Evolutionary conservation across 2,888 invertebrate genomes (phyloP), one percentile per base, ranked within the genome.

Genomic region (Eupithecia tripunctaria): DNA sequence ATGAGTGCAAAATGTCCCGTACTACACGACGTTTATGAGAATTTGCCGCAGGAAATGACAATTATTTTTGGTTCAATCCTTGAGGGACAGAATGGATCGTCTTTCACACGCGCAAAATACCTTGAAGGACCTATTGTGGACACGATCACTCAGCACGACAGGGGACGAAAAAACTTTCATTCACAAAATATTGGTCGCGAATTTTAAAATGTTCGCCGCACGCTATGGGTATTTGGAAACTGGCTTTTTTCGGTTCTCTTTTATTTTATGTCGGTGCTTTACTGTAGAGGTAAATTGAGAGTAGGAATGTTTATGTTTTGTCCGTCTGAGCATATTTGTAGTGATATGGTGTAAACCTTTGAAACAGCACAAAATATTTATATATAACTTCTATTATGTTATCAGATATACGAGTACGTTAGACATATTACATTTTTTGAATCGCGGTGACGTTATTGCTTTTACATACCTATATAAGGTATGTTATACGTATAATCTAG

Each of bases 11-110:
- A 75, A 65, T 75, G 70, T 72, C 72, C 43, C 70, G 75, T 63
- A 81, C 73, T 78, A 83, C 79, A 76, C 75, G 81, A 78, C 79
- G 81, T 84, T 84, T 82, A 82, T 86, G 83, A 81, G 84, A 63
- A 73, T 79, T 85, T 86, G 91, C 94, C 93, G 91, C 94, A 94
- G 94, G 94, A 94, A 94, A 94, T 94, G 93, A 94, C 93, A 93
- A 95, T 95, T 94, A 94, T 93, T 91, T 92, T 89, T 91, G 91
- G 89, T 88, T 85, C 89, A 89, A 87, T 89, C 90, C 89, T 88
- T 88, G 88, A 86, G 88, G 73, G 70, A 88, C 87, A 89, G 91
- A 93, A 91, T 90, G 88, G 88, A 77, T 89, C 89, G 85, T 91
- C 91, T 93, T 94, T 93, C 94, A 93, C 91, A 92, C 90, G 92